Base-by-base conservation (phyloP, 2,113 vertebrate species). In the Poecile atricapillus region DNA sequence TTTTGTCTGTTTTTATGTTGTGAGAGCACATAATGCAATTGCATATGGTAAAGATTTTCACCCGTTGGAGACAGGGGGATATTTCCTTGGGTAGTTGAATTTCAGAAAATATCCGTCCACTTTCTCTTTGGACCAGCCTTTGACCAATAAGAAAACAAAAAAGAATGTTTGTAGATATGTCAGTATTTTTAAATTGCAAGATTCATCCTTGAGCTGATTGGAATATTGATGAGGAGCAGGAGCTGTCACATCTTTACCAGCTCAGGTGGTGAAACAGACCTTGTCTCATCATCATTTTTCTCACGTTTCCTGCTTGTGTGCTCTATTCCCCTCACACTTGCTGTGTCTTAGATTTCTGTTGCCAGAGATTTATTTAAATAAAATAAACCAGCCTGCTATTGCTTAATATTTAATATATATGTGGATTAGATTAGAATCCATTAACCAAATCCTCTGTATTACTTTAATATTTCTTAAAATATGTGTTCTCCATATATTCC, bases 391-490 rank as follows among this genome's bases (percentile, higher is more conserved):
- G 64, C 44, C 70, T 90, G 15, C 39, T 87, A 68, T 89, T 98
- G 92, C 93, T 97, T 97, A 97, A 94, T 97, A 87, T 97, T 98
- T 96, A 63, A 94, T 97, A 95, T 97, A 94, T 60, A 74, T 91
- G 77, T 52, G 87, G 65, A 95, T 97, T 97, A 97, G 79, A 92
- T 96, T 96, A 97, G 83, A 97, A 96, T 93, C 78, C 49, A 90
- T 94, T 96, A 96, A 43, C 62, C 64, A 95, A 97, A 97, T 94
- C 60, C 59, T 86, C 62, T 78, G 0, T 94, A 83, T 77, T 81
- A 85, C 93, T 97, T 97, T 87, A 95, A 92, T 97, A 92, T 97
- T 96, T 96, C 85, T 94, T 89, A 91, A 93, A 94, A 86, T 44
- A 47, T 60, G 10, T 49, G 13, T 80, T 83, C 10, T 60, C 23